phyloP scores from a whole-genome alignment of 2,888 invertebrate species.

The Clivina fossor region DNA sequence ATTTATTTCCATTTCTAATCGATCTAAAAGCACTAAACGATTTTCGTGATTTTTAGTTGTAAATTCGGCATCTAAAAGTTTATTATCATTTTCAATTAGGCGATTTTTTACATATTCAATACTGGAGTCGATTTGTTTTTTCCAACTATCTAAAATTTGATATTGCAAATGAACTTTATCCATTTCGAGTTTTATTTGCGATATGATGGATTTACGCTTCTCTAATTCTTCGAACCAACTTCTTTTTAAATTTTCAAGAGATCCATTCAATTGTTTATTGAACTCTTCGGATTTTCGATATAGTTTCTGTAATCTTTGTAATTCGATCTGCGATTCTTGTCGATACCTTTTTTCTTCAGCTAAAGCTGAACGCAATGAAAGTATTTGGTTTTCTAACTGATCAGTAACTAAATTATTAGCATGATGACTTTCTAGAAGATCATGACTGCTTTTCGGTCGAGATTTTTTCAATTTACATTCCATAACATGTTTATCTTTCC shows the following conservation, averaged over 20 bases:
- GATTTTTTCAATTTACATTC: slow-evolving; percentile 48
- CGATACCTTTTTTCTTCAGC: slow-evolving; percentile 21
- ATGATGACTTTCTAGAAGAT: not conserved
- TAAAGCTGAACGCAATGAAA: slow-evolving; percentile 13
- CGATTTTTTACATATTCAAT: slow-evolving; percentile 57
- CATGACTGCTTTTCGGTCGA: slow-evolving; percentile 22
- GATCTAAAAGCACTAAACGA: slow-evolving; percentile 41
- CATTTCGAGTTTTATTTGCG: slow-evolving; percentile 41
- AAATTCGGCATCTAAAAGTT: slow-evolving; percentile 55
- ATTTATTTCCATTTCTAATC: slow-evolving; percentile 44
- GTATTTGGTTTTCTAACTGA: slow-evolving; percentile 25
- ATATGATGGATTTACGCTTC: slow-evolving; percentile 16
- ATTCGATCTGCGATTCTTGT: slow-evolving; percentile 18
- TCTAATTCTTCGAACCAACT: slow-evolving; percentile 17
- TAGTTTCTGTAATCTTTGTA: slow-evolving; percentile 29
- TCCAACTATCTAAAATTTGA: slow-evolving; percentile 58
- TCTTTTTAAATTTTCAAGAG: slow-evolving; percentile 33
- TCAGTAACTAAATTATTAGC: not conserved
- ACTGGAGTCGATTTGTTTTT: slow-evolving; percentile 55
- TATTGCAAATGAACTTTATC: slow-evolving; percentile 47
- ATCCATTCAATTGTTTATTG: slow-evolving; percentile 27
- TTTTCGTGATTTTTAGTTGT: slow-evolving; percentile 55
- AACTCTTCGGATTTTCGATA: slow-evolving; percentile 26
- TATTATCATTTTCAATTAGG: slow-evolving; percentile 55
- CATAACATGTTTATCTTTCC: slow-evolving; percentile 60